Evolutionary conservation across 2,797 vertebrate genomes (phyloP), one percentile per base, ranked within the genome.

Genomic region (Clarias platycephalus): DNA sequence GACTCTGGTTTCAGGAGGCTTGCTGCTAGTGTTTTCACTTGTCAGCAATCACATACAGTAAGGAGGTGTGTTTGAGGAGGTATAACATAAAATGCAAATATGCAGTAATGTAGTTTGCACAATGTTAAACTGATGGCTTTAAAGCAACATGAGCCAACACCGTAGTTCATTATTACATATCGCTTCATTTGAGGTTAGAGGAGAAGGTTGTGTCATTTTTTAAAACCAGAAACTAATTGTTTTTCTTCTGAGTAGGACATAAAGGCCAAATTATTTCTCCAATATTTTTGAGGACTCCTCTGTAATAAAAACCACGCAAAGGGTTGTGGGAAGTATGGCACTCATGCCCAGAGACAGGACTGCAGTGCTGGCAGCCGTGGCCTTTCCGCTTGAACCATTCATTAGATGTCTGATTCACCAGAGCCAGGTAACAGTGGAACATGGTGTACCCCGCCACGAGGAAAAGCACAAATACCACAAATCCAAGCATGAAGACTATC

Each of bases 401-500:
- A 0, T 98, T 97, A 72, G 95, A 94, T 0, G 98, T 99, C 90
- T 96, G 97, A 93, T 99, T 99, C 88, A 96, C 95, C 70, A 96
- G 82, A 26, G 93, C 94, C 92, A 99, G 88, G 85, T 96, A 98
- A 1, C 94, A 87, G 53, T 89, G 92, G 90, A 99, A 99, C 88
- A 95, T 88, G 28, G 93, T 91, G 67, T 99, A 99, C 5, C 95
- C 95, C 0, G 94, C 95, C 89, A 99, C 93, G 0, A 99, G 90
- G 0, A 97, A 88, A 0, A 95, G 95, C 87, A 98, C 90, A n/a
- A 98, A 93, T 62, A 95, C 0, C n/a, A 98, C 92, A 83, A 99
- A 99, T 0, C 98, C 98, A 84, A 99, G 92, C 95, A 97, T 95
- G 94, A 98, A 97, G 89, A 99, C 88, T 1, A 98, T 96, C 90